These are phyloP conservation scores for Drosophila santomea DNA, from an alignment of 1,140 invertebrate species.

Conservation along the genomic window DNA sequence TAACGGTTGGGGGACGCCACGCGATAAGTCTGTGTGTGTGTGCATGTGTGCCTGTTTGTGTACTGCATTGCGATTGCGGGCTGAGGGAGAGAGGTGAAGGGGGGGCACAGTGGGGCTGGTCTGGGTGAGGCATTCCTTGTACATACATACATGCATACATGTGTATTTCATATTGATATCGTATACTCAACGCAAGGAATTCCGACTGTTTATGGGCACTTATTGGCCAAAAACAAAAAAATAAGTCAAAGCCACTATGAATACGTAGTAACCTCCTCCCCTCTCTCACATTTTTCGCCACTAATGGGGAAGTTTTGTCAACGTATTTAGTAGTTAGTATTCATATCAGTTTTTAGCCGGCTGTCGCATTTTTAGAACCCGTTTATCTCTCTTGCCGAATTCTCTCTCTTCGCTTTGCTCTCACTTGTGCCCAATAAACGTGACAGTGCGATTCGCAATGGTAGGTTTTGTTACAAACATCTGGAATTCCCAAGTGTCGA, in stretches of 20 bases:
- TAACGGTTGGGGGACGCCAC: conserved; percentile 74
- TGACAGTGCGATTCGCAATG: conserved; percentile 26
- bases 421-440: conserved; percentile 10
- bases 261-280: not conserved
- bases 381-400: conserved; percentile 11
- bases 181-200: conserved; percentile 26
- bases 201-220: conserved; percentile 43
- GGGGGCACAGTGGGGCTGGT: conserved; percentile 1
- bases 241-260: conserved; percentile 1
- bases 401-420: not conserved
- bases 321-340: conserved; percentile 2
- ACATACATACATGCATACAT: not conserved
- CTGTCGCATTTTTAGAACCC: conserved; percentile 27
- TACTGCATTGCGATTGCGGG: conserved; percentile 29
- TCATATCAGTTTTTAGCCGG: conserved; percentile 18
- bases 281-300: not conserved
- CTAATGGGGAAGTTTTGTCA: conserved; percentile 11
- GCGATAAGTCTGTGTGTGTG: conserved; percentile 54
- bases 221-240: conserved; percentile 12
- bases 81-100: not conserved
- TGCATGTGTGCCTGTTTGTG: conserved; percentile 14
- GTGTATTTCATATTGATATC: conserved; percentile 16
- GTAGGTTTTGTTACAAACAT: not conserved
- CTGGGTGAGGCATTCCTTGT: conserved; percentile 28
- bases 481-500: not conserved